phyloP scores from a whole-genome alignment of 2,888 invertebrate species.

The Lottia scabra region DNA sequence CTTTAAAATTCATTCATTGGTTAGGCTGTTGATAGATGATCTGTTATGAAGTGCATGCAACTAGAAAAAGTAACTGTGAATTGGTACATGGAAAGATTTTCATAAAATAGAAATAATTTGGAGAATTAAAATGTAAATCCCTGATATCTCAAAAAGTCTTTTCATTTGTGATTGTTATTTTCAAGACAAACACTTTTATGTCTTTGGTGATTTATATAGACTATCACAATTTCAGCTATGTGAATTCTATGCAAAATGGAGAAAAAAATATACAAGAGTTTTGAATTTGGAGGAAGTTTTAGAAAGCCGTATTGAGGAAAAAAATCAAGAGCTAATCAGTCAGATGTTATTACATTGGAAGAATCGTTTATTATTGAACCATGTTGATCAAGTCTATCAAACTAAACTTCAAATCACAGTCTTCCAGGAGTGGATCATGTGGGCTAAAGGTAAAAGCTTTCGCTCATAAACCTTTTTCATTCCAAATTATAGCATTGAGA shows the following conservation, averaged over 20 bases:
- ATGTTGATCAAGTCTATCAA: conserved; percentile 38
- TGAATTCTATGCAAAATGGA: conserved; percentile 42
- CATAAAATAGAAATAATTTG: no score
- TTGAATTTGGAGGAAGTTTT: conserved; percentile 36
- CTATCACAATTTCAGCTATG: neutral
- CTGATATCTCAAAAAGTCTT: no score
- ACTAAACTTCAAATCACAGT: conserved; percentile 40
- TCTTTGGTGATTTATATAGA: neutral
- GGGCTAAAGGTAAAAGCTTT: conserved; percentile 39
- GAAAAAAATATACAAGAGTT: conserved; percentile 31
- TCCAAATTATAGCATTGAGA: no score
- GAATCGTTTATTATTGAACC: conserved; percentile 35
- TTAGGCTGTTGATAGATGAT: no score
- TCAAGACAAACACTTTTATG: neutral
- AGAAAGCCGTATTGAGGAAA: conserved; percentile 31
- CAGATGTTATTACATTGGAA: conserved; percentile 44
- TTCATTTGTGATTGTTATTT: no score
- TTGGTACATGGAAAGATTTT: no score
- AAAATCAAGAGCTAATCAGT: conserved; percentile 31
- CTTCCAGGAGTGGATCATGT: conserved; percentile 41
- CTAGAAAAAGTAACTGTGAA: no score
- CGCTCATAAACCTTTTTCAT: no score
- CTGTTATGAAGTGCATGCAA: no score
- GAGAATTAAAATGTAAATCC: no score
- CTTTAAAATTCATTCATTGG: neutral